These are phyloP conservation scores for Musca vetustissima DNA, from an alignment of 1,140 invertebrate species.

Conservation along the genomic window DNA sequence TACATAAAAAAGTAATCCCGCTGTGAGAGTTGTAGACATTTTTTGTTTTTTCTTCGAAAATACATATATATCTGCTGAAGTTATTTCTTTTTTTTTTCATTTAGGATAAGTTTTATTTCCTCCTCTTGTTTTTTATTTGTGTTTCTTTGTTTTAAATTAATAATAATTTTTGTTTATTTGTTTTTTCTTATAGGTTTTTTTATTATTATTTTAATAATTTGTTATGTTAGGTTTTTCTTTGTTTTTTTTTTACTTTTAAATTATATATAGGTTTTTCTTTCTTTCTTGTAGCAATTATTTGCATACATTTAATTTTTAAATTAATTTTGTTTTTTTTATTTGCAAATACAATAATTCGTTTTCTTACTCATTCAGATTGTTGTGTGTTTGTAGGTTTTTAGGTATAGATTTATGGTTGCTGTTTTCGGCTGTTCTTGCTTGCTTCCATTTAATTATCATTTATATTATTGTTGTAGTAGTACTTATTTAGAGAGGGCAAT, in stretches of 20 bases:
- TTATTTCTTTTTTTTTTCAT: too few relatives aligned
- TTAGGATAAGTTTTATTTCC: slow-evolving; percentile 12
- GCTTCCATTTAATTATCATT: slow-evolving; percentile 3
- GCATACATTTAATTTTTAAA: slow-evolving; percentile 1
- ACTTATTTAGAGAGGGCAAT: slow-evolving; percentile 33
- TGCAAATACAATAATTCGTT: slow-evolving; percentile 23
- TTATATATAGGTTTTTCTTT: slow-evolving; percentile 2
- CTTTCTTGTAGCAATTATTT: not conserved
- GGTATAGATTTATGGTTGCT: too few relatives aligned
- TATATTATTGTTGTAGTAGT: slow-evolving; percentile 11
- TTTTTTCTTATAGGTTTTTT: too few relatives aligned
- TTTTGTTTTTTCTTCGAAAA: too few relatives aligned
- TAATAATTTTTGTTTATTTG: slow-evolving; percentile 8
- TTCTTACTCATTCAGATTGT: not conserved
- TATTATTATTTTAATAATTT: not conserved
- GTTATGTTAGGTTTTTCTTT: slow-evolving; percentile 3
- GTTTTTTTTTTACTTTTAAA: not conserved
- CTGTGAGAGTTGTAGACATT: too few relatives aligned
- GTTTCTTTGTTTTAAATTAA: too few relatives aligned
- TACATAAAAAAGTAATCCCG: too few relatives aligned
- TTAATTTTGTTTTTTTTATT: slow-evolving; percentile 19
- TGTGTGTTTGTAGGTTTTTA: too few relatives aligned
- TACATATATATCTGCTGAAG: too few relatives aligned
- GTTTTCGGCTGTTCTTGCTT: not conserved
- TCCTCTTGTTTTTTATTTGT: not conserved